phyloP scores from a whole-genome alignment of 2,888 invertebrate genomes.

The Drepanosiphum platanoidis region DNA sequence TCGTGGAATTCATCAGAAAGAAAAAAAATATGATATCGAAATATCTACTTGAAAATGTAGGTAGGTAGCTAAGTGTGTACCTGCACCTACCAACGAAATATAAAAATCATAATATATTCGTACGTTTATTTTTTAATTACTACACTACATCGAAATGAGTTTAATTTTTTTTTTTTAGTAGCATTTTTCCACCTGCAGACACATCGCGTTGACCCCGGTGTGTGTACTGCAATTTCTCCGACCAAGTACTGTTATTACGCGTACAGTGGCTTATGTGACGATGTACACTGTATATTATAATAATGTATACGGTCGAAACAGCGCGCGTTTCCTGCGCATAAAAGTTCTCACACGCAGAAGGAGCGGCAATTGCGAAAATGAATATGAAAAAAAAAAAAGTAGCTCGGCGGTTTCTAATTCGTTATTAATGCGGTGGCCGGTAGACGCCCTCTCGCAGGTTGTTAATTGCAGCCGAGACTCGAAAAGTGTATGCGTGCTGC shows the following conservation, averaged over 20 bases:
- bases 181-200: background rate
- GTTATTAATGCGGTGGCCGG: conserved; percentile 53
- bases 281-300: no score
- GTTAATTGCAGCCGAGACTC: conserved; percentile 49
- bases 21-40: no score
- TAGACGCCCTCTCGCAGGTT: conserved; percentile 37
- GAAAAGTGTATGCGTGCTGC: conserved; percentile 16
- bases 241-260: conserved; percentile 39
- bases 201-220: conserved; percentile 1
- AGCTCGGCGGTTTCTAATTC: conserved; percentile 59
- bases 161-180: background rate
- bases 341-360: conserved; percentile 49
- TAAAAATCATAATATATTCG: no score
- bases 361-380: conserved; percentile 44
- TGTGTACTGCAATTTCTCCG: conserved; percentile 15
- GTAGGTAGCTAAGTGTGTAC: no score
- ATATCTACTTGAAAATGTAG: no score
- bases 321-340: conserved; percentile 40
- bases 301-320: background rate
- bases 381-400: conserved; percentile 36
- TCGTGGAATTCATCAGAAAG: no score
- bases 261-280: conserved; percentile 47
- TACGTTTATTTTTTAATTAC: no score
- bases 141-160: no score
- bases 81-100: no score